phyloP scores from a whole-genome alignment of 2,797 vertebrate genomes.

The Paratrypauchen microcephalus region DNA sequence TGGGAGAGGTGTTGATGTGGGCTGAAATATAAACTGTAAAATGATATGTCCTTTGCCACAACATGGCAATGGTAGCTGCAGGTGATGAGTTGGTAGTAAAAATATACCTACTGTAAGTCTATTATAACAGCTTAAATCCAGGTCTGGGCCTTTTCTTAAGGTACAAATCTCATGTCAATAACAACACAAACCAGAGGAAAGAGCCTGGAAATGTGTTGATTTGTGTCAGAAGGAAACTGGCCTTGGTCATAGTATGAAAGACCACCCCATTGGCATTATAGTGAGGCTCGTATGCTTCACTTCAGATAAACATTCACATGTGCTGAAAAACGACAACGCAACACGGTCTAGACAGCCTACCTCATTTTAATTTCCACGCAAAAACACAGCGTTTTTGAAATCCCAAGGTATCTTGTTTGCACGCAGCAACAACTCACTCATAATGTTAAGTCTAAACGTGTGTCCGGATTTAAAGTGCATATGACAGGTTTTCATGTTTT shows the following conservation, averaged over 20 bases:
- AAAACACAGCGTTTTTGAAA: constrained; percentile 51
- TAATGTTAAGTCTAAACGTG: too few species aligned
- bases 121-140: background rate
- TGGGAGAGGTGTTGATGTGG: constrained; percentile 9
- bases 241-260: constrained; percentile 18
- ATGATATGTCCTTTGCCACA: background rate
- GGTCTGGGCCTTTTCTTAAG: background rate
- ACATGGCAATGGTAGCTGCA: background rate
- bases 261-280: constrained; percentile 62
- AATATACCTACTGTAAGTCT: background rate
- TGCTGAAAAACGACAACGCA: constrained; percentile 59
- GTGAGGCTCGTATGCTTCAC: constrained; percentile 59
- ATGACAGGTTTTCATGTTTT: too few species aligned
- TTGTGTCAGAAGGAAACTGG: constrained; percentile 29
- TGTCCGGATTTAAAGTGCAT: too few species aligned
- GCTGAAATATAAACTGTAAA: constrained; percentile 11
- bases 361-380: constrained; percentile 59
- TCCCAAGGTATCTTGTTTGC: constrained; percentile 42
- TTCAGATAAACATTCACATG: constrained; percentile 77
- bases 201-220: constrained; percentile 36
- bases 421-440: too few species aligned
- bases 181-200: constrained; percentile 4
- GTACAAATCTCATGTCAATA: background rate
- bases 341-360: constrained; percentile 63
- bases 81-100: constrained; percentile 2